Percentiles rank a stretch among this genome's conserved stretches.
phyloP scores from a whole-genome alignment of 1,140 invertebrate species.

The Anadara kagoshimensis region DNA sequence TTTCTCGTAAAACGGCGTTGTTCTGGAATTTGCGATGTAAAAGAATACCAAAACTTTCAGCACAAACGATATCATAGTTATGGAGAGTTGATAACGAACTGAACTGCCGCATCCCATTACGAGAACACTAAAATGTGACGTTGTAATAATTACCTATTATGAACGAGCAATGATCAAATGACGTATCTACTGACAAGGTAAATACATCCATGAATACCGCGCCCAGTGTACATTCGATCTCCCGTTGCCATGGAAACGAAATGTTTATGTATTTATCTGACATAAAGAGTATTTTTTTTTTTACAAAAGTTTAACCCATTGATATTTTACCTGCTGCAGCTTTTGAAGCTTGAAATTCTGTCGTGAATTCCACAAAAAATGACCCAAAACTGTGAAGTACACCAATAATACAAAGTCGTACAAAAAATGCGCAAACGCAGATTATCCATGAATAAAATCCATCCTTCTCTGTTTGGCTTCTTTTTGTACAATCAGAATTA shows the following conservation, averaged over 20 bases:
- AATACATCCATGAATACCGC: neutral
- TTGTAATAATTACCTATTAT: no score
- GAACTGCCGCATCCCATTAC: no score
- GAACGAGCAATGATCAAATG: no score
- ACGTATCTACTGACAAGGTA: neutral
- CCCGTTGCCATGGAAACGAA: neutral
- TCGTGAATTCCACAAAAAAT: conserved; percentile 20
- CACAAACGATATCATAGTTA: no score
- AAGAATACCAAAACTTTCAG: no score
- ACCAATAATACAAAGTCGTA: conserved; percentile 15
- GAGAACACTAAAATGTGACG: no score
- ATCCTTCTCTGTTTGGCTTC: conserved; percentile 5
- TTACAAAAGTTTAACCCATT: no score
- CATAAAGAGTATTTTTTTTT: neutral
- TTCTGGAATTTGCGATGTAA: no score
- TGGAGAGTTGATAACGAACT: no score
- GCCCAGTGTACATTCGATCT: neutral
- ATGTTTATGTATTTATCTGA: no score
- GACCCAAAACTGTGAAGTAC: conserved; percentile 31
- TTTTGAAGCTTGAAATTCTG: conserved; percentile 25
- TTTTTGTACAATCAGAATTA: neutral
- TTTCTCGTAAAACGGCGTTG: no score
- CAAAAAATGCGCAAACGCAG: conserved; percentile 14
- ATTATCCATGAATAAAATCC: conserved; percentile 8
- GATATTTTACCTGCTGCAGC: conserved; percentile 24